Conservation (phyloP, 2,797 vertebrate genomes). For the Galago senegalensis region DNA sequence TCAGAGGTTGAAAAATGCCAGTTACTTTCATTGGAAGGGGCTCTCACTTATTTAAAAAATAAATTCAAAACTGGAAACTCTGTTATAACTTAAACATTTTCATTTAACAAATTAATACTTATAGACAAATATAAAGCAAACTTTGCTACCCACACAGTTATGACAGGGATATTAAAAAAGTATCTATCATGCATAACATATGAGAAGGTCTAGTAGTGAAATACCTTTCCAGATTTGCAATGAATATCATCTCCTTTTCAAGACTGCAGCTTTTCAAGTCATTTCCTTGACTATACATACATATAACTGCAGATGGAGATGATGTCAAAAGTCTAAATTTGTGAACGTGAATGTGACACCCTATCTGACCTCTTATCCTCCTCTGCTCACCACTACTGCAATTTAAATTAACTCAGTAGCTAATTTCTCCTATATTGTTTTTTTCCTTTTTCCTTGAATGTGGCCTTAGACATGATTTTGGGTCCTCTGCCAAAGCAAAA, state of each 20-base stretch:
- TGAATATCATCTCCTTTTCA: neutral
- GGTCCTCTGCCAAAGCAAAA: slow-evolving; percentile 59
- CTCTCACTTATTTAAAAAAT: slow-evolving; percentile 41
- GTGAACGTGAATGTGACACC: neutral
- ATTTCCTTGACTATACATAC: neutral
- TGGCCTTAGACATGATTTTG: slow-evolving; percentile 19
- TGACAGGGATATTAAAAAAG: neutral
- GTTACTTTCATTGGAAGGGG: neutral
- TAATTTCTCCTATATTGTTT: slow-evolving; percentile 35
- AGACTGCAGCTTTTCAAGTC: neutral
- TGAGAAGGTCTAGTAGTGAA: neutral
- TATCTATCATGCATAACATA: neutral
- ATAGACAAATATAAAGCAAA: neutral
- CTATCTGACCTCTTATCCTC: neutral
- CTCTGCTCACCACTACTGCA: neutral
- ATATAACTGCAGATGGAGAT: neutral
- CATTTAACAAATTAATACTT: slow-evolving; percentile 56
- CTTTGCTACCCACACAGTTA: neutral
- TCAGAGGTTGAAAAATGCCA: neutral
- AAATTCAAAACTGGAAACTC: slow-evolving; percentile 42
- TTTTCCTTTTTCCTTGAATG: slow-evolving; percentile 56
- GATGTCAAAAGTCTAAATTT: neutral
- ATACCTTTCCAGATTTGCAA: neutral
- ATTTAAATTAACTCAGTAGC: slow-evolving; percentile 12
- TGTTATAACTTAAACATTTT: slow-evolving; percentile 33